Conservation (phyloP, 2,797 vertebrate species). For the Otus scops region DNA sequence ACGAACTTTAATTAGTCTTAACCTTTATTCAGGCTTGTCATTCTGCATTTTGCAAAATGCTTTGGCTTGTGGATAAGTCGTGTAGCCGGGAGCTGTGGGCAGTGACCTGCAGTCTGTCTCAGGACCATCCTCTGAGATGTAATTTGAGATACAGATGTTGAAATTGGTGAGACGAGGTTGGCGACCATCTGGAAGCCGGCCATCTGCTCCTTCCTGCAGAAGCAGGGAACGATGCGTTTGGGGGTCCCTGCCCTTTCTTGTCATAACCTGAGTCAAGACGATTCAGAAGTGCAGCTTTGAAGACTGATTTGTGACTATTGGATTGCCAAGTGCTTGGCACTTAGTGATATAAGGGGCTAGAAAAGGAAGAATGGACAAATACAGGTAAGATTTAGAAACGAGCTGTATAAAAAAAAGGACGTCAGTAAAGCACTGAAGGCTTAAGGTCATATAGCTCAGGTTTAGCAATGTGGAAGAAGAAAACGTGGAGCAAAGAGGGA, state of each 20-base stretch:
- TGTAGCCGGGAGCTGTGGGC: background rate
- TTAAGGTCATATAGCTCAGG: background rate
- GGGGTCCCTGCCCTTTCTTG: background rate
- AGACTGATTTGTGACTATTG: background rate
- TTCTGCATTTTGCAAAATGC: conserved; percentile 7
- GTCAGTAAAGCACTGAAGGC: background rate
- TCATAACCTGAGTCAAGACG: conserved; percentile 3
- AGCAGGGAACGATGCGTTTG: background rate
- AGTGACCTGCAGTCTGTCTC: conserved; percentile 28
- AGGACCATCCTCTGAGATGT: background rate
- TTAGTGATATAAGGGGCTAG: background rate
- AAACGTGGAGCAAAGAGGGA: background rate
- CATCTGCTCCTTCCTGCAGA: conserved; percentile 29
- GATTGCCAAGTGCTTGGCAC: background rate
- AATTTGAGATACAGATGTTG: conserved; percentile 16
- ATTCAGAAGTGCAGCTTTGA: background rate
- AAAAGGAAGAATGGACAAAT: background rate
- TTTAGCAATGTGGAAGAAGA: background rate
- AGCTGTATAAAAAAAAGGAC: background rate
- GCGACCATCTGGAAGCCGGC: background rate
- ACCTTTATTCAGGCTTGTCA: conserved; percentile 31
- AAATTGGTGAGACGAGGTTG: background rate
- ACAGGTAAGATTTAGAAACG: background rate
- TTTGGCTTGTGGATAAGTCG: background rate
- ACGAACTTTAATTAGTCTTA: background rate